A percentile compares a stretch with the other conserved stretches of the same genome.
phyloP scores from a whole-genome alignment of 2,888 invertebrate species.

The Plutella xylostella region DNA sequence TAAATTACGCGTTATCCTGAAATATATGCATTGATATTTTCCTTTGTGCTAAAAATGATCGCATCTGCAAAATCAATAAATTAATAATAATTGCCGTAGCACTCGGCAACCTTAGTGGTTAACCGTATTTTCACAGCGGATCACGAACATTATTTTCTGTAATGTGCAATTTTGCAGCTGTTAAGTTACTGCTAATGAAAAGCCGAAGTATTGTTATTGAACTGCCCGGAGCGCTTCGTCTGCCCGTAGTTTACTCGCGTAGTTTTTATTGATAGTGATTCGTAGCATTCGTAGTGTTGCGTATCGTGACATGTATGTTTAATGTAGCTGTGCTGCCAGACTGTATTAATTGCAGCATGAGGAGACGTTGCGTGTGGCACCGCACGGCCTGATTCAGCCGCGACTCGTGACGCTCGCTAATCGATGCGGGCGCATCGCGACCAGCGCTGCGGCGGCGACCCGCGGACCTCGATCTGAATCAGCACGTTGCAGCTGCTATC shows the following conservation, averaged over 20 bases:
- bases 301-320: conserved; percentile 9
- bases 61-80: neutral
- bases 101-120: neutral
- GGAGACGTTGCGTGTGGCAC: conserved; percentile 18
- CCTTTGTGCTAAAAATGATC: neutral
- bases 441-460: conserved; percentile 35
- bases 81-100: neutral
- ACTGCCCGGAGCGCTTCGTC: conserved; percentile 28
- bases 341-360: conserved; percentile 12
- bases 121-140: conserved; percentile 9
- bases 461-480: conserved; percentile 57
- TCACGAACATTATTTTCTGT: conserved; percentile 21
- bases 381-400: conserved; percentile 21
- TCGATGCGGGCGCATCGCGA: conserved; percentile 41
- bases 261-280: conserved; percentile 19
- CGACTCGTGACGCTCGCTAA: conserved; percentile 38
- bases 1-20: neutral
- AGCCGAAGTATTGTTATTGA: conserved; percentile 42
- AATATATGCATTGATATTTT: neutral
- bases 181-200: conserved; percentile 60
- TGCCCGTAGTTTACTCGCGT: conserved; percentile 22
- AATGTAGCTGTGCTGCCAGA: conserved; percentile 11
- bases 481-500: conserved; percentile 43
- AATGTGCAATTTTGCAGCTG: conserved; percentile 28
- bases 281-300: conserved; percentile 4